phyloP scores from a whole-genome alignment of 2,888 invertebrate genomes.

The Rosalia funebris region DNA sequence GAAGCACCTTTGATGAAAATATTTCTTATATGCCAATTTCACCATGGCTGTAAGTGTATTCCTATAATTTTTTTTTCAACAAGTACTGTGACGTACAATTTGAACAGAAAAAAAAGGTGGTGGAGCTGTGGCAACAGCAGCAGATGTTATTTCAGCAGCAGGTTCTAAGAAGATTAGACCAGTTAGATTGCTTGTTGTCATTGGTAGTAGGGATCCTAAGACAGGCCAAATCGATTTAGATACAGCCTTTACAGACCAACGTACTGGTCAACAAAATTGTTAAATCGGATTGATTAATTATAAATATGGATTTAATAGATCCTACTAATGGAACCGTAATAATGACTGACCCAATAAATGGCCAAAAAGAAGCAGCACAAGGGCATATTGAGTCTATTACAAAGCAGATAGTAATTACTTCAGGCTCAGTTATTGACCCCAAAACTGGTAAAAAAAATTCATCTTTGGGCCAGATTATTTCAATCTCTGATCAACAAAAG shows the following conservation, averaged over 20 bases:
- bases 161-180: conserved; percentile 68
- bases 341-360: conserved; percentile 69
- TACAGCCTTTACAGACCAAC: conserved; percentile 67
- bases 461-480: conserved; percentile 60
- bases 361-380: conserved; percentile 72
- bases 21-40: too few relatives aligned
- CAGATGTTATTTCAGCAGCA: conserved; percentile 55
- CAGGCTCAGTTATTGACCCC: conserved; percentile 71
- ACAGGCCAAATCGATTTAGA: conserved; percentile 70
- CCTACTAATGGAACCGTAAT: conserved; percentile 69
- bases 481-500: conserved; percentile 53
- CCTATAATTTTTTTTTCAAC: too few relatives aligned
- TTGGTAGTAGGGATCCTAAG: conserved; percentile 71
- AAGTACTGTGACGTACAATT: too few relatives aligned
- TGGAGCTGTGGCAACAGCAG: conserved; percentile 62
- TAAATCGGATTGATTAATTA: conserved; percentile 68
- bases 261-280: conserved; percentile 56
- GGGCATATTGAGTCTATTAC: conserved; percentile 71
- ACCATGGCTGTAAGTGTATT: too few relatives aligned
- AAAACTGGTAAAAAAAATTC: conserved; percentile 66
- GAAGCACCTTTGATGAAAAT: too few relatives aligned
- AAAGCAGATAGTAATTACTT: conserved; percentile 69
- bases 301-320: conserved; percentile 69
- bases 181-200: conserved; percentile 70
- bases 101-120: too few relatives aligned